A percentile compares a stretch with the other conserved stretches of the same genome.
phyloP scores from a whole-genome alignment of 2,113 vertebrate genomes.

The Natator depressus region DNA sequence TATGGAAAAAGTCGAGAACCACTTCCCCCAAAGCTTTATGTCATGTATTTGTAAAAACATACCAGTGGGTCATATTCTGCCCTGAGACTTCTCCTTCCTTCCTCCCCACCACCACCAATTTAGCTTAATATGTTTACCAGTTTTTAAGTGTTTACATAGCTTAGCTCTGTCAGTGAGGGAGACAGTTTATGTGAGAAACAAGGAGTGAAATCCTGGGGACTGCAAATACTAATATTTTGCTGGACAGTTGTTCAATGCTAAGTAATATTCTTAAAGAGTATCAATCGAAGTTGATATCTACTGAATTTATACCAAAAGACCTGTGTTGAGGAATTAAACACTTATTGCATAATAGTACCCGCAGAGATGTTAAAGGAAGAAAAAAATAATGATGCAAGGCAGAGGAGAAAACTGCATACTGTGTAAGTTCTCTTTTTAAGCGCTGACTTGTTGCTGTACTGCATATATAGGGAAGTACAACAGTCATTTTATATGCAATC shows the following conservation, averaged over 20 bases:
- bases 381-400: not conserved
- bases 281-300: not conserved
- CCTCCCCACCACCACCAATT: accelerated
- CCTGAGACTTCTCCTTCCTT: not conserved
- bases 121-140: not conserved
- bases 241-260: not conserved
- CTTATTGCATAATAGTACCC: not conserved
- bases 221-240: not conserved
- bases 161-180: not conserved
- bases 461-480: not conserved
- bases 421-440: not conserved
- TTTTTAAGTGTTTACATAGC: too few species aligned
- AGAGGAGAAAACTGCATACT: not conserved
- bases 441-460: not conserved
- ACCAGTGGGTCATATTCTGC: not conserved
- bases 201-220: not conserved
- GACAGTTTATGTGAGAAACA: not conserved
- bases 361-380: not conserved
- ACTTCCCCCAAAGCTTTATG: not conserved
- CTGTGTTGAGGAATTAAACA: not conserved
- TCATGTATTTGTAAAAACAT: not conserved
- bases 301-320: not conserved
- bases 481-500: accelerated
- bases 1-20: not conserved
- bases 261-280: not conserved